These are phyloP conservation scores for Leucophenga montana DNA, from an alignment of 2,888 invertebrate species.

Conservation along the genomic window DNA sequence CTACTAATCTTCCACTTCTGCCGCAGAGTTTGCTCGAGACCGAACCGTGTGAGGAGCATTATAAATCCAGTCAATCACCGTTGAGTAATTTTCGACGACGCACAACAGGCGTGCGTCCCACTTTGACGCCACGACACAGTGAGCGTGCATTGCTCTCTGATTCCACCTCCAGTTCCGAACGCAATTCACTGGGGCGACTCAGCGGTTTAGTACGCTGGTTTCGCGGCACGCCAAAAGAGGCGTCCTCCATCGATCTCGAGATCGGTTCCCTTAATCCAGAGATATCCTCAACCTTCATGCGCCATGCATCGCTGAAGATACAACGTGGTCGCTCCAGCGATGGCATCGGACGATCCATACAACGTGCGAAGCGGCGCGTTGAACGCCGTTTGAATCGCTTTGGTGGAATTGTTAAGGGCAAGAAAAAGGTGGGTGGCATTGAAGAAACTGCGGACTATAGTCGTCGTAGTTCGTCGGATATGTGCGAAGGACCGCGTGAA, in stretches of 20 bases:
- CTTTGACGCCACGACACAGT: slow-evolving; percentile 88
- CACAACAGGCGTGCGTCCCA: slow-evolving; percentile 73
- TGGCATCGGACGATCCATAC: slow-evolving; percentile 79
- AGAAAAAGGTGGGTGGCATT: slow-evolving; percentile 90
- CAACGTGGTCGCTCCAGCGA: slow-evolving; percentile 72
- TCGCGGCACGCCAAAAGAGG: slow-evolving; percentile 76
- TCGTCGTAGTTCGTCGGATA: slow-evolving; percentile 87
- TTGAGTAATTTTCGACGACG: slow-evolving; percentile 83
- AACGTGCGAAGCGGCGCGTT: slow-evolving; percentile 89
- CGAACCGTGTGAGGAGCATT: slow-evolving; percentile 82
- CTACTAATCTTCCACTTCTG: too few relatives aligned
- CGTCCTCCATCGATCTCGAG: slow-evolving; percentile 75
- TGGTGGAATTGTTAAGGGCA: slow-evolving; percentile 87
- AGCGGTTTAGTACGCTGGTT: slow-evolving; percentile 84
- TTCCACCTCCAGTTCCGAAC: slow-evolving; percentile 73
- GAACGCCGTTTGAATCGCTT: slow-evolving; percentile 91
- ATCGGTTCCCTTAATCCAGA: slow-evolving; percentile 76
- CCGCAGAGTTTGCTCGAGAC: slow-evolving; percentile 85
- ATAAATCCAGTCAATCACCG: slow-evolving; percentile 84
- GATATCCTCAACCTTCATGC: slow-evolving; percentile 76
- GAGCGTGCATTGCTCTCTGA: slow-evolving; percentile 81
- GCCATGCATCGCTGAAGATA: slow-evolving; percentile 74
- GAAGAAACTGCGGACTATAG: slow-evolving; percentile 89
- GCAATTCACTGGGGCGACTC: slow-evolving; percentile 75
- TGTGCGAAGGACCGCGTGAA: slow-evolving; percentile 85